Conservation (phyloP, 2,113 vertebrate genomes). For the Lepus americanus region DNA sequence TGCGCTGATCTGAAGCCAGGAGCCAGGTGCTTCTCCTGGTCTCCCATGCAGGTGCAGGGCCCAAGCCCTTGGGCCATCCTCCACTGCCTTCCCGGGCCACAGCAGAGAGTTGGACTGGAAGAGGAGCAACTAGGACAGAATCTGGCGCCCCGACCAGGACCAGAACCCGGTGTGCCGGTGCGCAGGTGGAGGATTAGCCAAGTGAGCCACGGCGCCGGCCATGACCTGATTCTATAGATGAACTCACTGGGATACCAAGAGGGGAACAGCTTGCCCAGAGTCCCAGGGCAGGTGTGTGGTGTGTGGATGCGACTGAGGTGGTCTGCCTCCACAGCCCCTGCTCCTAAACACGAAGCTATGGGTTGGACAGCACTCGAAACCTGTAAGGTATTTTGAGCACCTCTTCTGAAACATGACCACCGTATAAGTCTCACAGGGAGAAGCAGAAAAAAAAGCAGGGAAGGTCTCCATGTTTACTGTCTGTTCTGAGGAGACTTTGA, state of each 20-base stretch:
- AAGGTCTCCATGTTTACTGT: not conserved
- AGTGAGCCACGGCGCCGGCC: too few relatives aligned
- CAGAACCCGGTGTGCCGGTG: too few relatives aligned
- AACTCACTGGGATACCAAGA: not conserved
- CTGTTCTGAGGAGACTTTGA: conserved; percentile 9
- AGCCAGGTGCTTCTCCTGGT: too few relatives aligned
- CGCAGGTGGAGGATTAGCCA: too few relatives aligned
- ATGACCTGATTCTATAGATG: not conserved
- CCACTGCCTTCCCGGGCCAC: too few relatives aligned
- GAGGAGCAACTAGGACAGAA: too few relatives aligned
- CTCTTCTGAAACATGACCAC: not conserved
- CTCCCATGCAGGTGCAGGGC: too few relatives aligned
- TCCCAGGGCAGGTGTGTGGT: not conserved
- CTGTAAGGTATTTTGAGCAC: not conserved
- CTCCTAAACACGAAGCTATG: not conserved
- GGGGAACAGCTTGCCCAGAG: not conserved
- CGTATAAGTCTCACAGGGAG: not conserved
- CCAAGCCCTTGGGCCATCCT: too few relatives aligned
- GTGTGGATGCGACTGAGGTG: too few relatives aligned
- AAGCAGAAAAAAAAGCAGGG: not conserved
- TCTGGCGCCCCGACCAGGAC: too few relatives aligned
- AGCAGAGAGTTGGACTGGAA: too few relatives aligned
- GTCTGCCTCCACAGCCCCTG: not conserved
- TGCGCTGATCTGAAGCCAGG: too few relatives aligned
- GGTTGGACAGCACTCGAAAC: not conserved